Evolutionary conservation across 1,140 invertebrate genomes (phyloP), one percentile per base, ranked within the genome.

Genomic region (Campoletis sonorensis): DNA sequence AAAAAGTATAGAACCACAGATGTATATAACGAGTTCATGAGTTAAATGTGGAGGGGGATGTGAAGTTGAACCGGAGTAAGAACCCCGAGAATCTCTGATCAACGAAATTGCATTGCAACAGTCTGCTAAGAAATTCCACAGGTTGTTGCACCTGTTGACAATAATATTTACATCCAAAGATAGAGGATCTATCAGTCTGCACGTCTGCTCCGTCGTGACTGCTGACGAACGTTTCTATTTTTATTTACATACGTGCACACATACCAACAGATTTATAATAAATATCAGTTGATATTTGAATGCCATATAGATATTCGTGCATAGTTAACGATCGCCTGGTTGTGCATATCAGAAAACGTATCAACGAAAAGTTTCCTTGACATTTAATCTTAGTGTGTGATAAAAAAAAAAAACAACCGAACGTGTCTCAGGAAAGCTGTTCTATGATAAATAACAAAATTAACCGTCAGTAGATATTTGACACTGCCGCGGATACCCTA

Each of bases 131-230:
- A 64, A 64, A 26, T 64, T 64, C 61, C 61, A 64, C 61, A 64
- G 61, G 61, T 64, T 64, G 61, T 64, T 64, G 61, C 61, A 64
- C 61, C 61, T 64, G 61, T 64, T 64, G 61, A 64, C 11, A 64
- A 64, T 64, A 64, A 64, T 64, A 27, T 64, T 64, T 64, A 64
- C 61, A 64, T 64, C 61, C 61, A 23, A 64, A 64, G 61, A 64
- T 64, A 64, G 61, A 64, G 61, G 26, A 64, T 64, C 61, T 23
- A 23, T 64, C 61, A 64, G 61, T 64, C 61, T 27, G 61, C 61
- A 23, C 61, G 61, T 64, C 61, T 64, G 27, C 21, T 64, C 26
- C 61, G 21, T 64, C 61, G 61, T 64, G 51, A 18, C 51, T 15
- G 61, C 51, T 11, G 61, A 23, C 61, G 18, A 64, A 27, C 61